These are phyloP conservation scores for Campylomormyrus tamandua DNA, from an alignment of 2,113 vertebrate species.

Conservation along the genomic window DNA sequence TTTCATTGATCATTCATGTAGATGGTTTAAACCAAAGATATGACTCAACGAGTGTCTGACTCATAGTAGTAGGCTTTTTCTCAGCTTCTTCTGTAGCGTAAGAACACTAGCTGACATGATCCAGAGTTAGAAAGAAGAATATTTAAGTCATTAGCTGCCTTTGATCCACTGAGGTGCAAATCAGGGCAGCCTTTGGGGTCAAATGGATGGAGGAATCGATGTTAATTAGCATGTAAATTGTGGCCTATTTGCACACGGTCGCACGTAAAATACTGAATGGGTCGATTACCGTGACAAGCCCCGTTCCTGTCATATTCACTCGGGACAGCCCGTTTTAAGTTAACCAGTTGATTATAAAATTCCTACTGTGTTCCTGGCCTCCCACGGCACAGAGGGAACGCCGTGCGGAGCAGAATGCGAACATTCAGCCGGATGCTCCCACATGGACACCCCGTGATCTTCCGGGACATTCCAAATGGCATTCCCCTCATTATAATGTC, in stretches of 20 bases:
- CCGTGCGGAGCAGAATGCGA: not conserved
- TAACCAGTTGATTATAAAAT: not conserved
- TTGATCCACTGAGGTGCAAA: constrained; percentile 9
- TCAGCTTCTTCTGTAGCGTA: not conserved
- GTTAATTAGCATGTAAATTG: constrained; percentile 2
- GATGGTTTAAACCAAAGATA: not conserved
- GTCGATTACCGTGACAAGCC: not conserved
- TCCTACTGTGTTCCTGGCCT: not conserved
- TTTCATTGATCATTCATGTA: not conserved
- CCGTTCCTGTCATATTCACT: not conserved
- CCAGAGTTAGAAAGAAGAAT: not conserved
- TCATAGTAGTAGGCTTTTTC: not conserved
- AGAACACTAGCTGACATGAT: not conserved
- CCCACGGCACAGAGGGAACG: not conserved
- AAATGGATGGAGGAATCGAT: not conserved
- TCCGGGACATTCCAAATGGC: constrained; percentile 1
- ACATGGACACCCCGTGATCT: not conserved
- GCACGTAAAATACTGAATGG: not conserved
- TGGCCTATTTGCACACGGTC: not conserved
- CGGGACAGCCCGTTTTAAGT: not conserved
- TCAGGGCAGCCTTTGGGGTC: not conserved
- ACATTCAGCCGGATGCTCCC: no score
- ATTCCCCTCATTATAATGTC: not conserved
- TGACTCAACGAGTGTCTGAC: not conserved
- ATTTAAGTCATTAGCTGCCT: not conserved